Evolutionary conservation across 2,888 invertebrate genomes (phyloP), one percentile per base, ranked within the genome.

Genomic region (Cacoxenus indagator): DNA sequence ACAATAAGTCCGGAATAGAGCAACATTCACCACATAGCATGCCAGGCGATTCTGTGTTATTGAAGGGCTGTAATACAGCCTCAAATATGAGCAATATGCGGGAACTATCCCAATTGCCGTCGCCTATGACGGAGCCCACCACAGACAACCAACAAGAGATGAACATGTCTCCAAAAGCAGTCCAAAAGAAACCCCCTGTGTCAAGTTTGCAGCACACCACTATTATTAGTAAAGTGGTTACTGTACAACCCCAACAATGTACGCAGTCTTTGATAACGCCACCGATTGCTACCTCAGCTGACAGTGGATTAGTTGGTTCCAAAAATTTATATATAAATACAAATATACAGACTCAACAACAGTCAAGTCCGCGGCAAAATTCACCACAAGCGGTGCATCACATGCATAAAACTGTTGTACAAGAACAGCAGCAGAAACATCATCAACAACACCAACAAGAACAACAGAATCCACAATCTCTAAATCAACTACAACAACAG

Each of bases 181-280:
- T 86, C 57, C 86, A 84, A 67, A 86, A 86, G 72, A 80, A 84
- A 77, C 76, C 82, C 8, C 80, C 84, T 4, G 73, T 83, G 68
- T 79, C 84, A 4, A 76, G 83, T 19, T 70, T 76, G 11, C 80
- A 81, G 69, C 84, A 85, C 67, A 83, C 85, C 9, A 82, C 87
- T 3, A 84, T 86, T 45, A 85, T 86, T 4, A 87, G 85, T 68
- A 87, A 87, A 70, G 87, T 87, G 24, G 86, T 84, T 0, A 83
- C 82, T 0, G 86, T 87, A 61, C 85, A 85, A 67, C 84, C 85
- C 2, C 86, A 85, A 64, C 87, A 87, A 65, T 84, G 84, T 1
- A 83, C 84, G 9, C 83, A 84, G 61, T 75, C 82, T 0, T 76
- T 78, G 48, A 75, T 81, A 59, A 74, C 82, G 9, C 73, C 80